Evolutionary conservation across 2,797 vertebrate species (phyloP).

Genomic region (Cirrhinus molitorella): DNA sequence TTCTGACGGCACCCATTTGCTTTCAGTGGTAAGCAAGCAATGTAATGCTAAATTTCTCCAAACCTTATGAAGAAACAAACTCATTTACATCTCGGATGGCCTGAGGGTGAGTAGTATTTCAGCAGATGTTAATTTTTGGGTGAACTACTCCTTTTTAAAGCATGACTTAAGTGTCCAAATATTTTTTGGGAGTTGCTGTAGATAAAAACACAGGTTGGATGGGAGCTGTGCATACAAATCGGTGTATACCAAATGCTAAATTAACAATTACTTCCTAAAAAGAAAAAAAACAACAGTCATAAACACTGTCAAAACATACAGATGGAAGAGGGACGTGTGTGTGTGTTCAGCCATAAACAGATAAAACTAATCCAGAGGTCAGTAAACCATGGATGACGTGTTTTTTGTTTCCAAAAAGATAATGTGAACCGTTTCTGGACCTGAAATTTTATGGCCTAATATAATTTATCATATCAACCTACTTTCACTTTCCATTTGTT

Average conservation of each 20-base stretch:
- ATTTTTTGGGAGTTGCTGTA: background rate
- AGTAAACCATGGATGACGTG: slow-evolving; percentile 15
- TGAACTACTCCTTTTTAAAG: background rate
- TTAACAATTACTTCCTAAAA: background rate
- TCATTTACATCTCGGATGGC: background rate
- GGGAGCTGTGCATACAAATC: background rate
- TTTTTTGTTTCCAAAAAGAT: slow-evolving; percentile 15
- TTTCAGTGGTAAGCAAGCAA: background rate
- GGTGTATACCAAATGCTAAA: background rate
- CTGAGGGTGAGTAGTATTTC: background rate
- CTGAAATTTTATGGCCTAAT: background rate
- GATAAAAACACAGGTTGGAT: background rate
- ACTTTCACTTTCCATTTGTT: background rate
- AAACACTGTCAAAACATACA: background rate
- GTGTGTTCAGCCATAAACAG: slow-evolving; percentile 40
- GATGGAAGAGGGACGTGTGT: slow-evolving; percentile 10
- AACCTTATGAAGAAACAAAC: background rate
- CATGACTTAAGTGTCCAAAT: background rate
- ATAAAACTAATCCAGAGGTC: slow-evolving; percentile 45
- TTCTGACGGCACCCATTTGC: background rate
- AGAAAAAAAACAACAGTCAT: background rate
- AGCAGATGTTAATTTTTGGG: background rate
- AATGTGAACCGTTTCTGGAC: background rate
- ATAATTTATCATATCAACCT: background rate
- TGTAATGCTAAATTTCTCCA: background rate